Base-by-base conservation (phyloP, 2,113 vertebrate species). In the Gasterosteus aculeatus region DNA sequence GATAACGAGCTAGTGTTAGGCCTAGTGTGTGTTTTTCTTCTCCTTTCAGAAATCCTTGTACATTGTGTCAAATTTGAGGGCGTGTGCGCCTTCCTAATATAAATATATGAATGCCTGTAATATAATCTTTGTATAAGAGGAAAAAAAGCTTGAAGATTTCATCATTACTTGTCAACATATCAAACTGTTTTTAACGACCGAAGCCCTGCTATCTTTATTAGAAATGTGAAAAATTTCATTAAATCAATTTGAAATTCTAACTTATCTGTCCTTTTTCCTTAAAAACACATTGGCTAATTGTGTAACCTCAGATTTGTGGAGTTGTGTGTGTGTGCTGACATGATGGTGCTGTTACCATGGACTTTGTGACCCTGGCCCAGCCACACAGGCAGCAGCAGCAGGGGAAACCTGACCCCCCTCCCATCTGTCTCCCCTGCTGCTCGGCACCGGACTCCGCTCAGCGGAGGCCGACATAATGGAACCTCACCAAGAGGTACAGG, bases 361-460 rank as follows among this genome's bases (percentile, higher is more conserved):
- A 76, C 86, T 92, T 56, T 77, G 75, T 90, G 88, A 92, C 92
- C 88, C 83, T 62, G 86, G 80, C 89, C 86, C 61, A 78, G 81
- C 84, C 78, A 39, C 75, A 69, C 80, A 5, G 61, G 68, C 76
- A 77, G 73, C 89, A 92, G 81, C 83, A 92, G 81, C 83, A 81
- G 89, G 89, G 78, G 94, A 94, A 95, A 95, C 93, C 91, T 93
- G 93, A 95, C 91, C 93, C 93, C 86, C 89, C 86, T 91, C 83
- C 94, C 94, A 94, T 95, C 94, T 94, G 94, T 92, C 93, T 93
- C 91, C 87, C 92, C 92, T 94, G 92, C 93, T 94, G 92, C 86
- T 93, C 88, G 56, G 80, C 70, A 26, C 22, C 22, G 22, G 22
- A 26, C 66, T 9, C 77, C 26, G 78, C 82, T 79, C 78, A 60